Conservation (phyloP, 2,888 invertebrate genomes). For the Phlogophora meticulosa region DNA sequence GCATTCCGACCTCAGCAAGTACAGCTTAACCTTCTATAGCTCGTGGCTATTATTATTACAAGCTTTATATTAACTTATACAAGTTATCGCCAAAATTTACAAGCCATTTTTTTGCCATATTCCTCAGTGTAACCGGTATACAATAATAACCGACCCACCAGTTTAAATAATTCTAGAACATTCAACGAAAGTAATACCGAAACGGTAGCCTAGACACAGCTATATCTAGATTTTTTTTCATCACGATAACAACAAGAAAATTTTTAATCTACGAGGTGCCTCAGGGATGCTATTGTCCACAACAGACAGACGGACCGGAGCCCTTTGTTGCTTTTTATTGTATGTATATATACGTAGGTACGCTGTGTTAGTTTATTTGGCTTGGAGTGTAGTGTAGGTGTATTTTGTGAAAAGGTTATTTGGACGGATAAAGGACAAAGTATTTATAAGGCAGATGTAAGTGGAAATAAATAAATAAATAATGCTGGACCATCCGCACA, state of each 20-base stretch:
- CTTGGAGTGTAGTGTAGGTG: neutral
- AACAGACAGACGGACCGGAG: constrained; percentile 66
- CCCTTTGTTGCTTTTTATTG: constrained; percentile 59
- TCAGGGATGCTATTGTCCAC: constrained; percentile 65
- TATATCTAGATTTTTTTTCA: constrained; percentile 58
- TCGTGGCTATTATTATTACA: no score
- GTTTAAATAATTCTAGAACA: neutral
- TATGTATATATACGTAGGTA: neutral
- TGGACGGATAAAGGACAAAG: neutral
- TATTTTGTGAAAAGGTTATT: neutral
- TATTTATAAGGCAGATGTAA: no score
- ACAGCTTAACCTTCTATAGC: no score
- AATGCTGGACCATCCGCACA: no score
- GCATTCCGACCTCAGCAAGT: no score
- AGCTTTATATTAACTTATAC: no score
- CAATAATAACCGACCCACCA: no score
- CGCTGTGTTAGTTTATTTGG: neutral
- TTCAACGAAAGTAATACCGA: constrained; percentile 17
- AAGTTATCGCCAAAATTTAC: no score
- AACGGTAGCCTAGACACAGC: constrained; percentile 10
- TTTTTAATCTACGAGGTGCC: constrained; percentile 68
- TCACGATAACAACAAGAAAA: constrained; percentile 62
- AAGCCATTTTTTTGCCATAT: no score
- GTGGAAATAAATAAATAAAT: no score
- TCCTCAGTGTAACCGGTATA: no score